Evolutionary conservation across 2,888 invertebrate species (phyloP).

Genomic region (Papilio elwesi): DNA sequence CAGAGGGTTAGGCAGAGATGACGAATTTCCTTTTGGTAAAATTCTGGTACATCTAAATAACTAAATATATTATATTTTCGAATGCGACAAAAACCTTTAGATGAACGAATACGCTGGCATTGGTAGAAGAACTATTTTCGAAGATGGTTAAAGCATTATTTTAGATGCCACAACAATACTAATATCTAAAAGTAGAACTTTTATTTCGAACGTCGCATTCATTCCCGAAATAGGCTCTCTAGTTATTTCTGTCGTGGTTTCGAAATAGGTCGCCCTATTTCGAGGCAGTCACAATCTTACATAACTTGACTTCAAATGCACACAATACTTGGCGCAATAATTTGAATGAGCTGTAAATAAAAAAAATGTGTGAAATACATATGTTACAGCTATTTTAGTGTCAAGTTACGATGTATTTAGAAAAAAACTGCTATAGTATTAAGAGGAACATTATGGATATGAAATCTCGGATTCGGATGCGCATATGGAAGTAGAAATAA

Average conservation of each 20-base stretch:
- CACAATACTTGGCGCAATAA: background rate
- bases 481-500: too few species aligned
- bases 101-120: background rate
- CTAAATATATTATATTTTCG: too few species aligned
- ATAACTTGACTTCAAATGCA: constrained; percentile 22
- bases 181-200: constrained; percentile 31
- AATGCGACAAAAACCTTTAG: too few species aligned
- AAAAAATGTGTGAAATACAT: background rate
- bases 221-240: constrained; percentile 23
- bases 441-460: too few species aligned
- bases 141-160: background rate
- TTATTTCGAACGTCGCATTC: constrained; percentile 22
- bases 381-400: background rate
- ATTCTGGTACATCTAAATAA: too few species aligned
- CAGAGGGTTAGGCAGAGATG: too few species aligned
- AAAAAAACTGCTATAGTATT: background rate
- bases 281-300: constrained; percentile 46
- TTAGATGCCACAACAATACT: constrained; percentile 8
- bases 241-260: constrained; percentile 41
- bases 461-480: too few species aligned
- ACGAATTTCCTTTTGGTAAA: too few species aligned
- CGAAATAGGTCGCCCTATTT: constrained; percentile 54
- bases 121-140: background rate
- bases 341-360: constrained; percentile 19
- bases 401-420: background rate